Percentiles rank a stretch among this genome's conserved stretches.
Conservation (phyloP, 92 coral and sea anemone species). For the Diadumene lineata region DNA sequence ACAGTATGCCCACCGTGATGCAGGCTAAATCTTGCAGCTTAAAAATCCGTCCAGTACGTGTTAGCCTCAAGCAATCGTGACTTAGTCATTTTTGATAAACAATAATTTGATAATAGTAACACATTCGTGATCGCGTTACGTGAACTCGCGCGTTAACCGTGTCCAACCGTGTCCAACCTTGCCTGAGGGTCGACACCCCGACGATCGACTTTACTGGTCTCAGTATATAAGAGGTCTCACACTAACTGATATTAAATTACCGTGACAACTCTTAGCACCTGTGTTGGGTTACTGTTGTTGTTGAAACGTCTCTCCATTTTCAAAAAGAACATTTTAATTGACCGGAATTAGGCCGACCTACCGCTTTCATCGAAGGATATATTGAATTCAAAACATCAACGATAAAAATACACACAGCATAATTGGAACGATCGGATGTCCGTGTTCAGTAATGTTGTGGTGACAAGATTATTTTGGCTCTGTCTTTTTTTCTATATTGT, state of each 20-base stretch:
- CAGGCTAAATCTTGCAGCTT: too few relatives aligned
- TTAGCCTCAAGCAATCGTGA: not conserved
- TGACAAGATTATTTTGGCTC: too few relatives aligned
- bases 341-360: not conserved
- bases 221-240: not conserved
- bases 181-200: not conserved
- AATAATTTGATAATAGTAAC: too few relatives aligned
- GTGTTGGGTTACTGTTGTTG: not conserved
- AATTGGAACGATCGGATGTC: not conserved
- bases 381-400: not conserved
- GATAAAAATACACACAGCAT: not conserved
- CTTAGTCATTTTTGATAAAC: not conserved
- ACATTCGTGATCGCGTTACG: not conserved
- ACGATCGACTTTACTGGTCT: not conserved
- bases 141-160: not conserved
- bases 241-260: constrained; percentile 5
- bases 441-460: too few relatives aligned
- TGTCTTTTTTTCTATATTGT: too few relatives aligned
- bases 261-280: not conserved
- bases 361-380: not conserved
- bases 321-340: not conserved
- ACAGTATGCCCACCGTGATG: too few relatives aligned
- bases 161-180: not conserved
- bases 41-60: not conserved
- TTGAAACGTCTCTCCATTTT: not conserved